A percentile compares a stretch with the other conserved stretches of the same genome.
Evolutionary conservation across 1,140 invertebrate species (phyloP).

Genomic region (Drosophila pseudoananassae): DNA sequence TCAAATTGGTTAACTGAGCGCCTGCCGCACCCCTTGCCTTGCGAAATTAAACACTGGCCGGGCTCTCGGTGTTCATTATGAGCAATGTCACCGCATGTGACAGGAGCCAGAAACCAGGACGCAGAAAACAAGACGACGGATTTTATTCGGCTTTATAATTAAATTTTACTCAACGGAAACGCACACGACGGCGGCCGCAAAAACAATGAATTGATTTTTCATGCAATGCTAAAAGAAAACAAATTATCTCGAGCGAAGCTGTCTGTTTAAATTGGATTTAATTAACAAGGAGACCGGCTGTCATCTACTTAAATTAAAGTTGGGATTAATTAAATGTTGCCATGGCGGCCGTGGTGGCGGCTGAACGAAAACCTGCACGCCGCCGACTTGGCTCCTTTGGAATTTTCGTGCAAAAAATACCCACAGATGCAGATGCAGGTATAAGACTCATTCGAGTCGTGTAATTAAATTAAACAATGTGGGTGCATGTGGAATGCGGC

Average conservation of each 20-base stretch:
- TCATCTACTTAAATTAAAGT: constrained; percentile 54
- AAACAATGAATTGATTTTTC: constrained; percentile 43
- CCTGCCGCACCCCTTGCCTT: background rate
- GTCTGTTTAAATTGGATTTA: constrained; percentile 62
- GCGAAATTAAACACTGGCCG: background rate
- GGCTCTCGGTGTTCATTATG: constrained; percentile 35
- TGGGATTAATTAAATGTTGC: constrained; percentile 52
- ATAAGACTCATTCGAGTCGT: constrained; percentile 48
- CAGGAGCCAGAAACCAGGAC: constrained; percentile 10
- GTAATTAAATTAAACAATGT: constrained; percentile 78
- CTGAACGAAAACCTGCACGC: constrained; percentile 13
- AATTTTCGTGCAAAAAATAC: constrained; percentile 23
- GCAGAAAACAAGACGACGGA: constrained; percentile 11
- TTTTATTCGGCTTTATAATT: constrained; percentile 55
- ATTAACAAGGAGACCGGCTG: constrained; percentile 50
- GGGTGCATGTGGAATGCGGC: constrained; percentile 49
- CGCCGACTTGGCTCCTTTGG: constrained; percentile 33
- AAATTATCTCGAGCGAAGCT: constrained; percentile 14
- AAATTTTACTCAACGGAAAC: constrained; percentile 51
- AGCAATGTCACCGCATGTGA: constrained; percentile 45
- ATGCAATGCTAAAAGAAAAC: constrained; percentile 21
- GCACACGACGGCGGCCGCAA: constrained; percentile 21
- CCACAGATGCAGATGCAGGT: constrained; percentile 14
- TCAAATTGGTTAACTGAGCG: background rate
- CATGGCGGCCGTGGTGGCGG: constrained; percentile 25